A percentile compares a stretch with the other conserved stretches of the same genome.
Conservation (phyloP, 2,888 invertebrate genomes). For the Cosmopolites sordidus region DNA sequence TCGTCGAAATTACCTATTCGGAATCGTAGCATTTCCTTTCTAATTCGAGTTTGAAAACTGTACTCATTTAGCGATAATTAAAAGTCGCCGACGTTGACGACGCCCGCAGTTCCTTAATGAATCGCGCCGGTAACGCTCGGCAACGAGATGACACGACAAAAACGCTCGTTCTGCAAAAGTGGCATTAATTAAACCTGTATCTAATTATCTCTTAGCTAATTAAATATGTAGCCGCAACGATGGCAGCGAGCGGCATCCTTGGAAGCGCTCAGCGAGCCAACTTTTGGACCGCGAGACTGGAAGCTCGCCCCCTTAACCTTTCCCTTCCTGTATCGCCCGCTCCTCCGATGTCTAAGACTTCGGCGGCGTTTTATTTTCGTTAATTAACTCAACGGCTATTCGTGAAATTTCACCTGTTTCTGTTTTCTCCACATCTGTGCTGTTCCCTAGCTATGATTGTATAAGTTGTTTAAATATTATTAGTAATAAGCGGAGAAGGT, state of each 20-base stretch:
- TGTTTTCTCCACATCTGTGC: too few relatives aligned
- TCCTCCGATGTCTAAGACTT: too few relatives aligned
- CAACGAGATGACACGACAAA: constrained; percentile 36
- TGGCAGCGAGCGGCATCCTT: constrained; percentile 6
- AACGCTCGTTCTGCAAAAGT: constrained; percentile 49
- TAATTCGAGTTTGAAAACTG: constrained; percentile 28
- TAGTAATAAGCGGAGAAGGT: too few relatives aligned
- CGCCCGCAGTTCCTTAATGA: neutral
- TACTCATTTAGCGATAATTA: constrained; percentile 37
- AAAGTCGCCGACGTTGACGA: constrained; percentile 30
- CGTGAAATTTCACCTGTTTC: too few relatives aligned
- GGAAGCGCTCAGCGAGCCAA: too few relatives aligned
- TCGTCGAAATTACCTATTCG: constrained; percentile 27
- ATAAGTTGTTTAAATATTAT: too few relatives aligned
- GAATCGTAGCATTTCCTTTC: constrained; percentile 27
- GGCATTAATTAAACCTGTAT: constrained; percentile 47
- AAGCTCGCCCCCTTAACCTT: too few relatives aligned
- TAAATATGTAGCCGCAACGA: constrained; percentile 46
- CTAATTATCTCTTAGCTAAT: constrained; percentile 48
- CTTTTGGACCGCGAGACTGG: too few relatives aligned
- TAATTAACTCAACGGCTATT: too few relatives aligned
- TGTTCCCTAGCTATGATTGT: too few relatives aligned
- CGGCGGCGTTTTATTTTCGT: too few relatives aligned
- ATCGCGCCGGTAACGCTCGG: constrained; percentile 9
- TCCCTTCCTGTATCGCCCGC: too few relatives aligned